Percentiles rank a stretch among this genome's conserved stretches.
These are phyloP conservation scores for Cephalophus harveyi DNA, from an alignment of 2,113 vertebrate genomes.

Conservation along the genomic window DNA sequence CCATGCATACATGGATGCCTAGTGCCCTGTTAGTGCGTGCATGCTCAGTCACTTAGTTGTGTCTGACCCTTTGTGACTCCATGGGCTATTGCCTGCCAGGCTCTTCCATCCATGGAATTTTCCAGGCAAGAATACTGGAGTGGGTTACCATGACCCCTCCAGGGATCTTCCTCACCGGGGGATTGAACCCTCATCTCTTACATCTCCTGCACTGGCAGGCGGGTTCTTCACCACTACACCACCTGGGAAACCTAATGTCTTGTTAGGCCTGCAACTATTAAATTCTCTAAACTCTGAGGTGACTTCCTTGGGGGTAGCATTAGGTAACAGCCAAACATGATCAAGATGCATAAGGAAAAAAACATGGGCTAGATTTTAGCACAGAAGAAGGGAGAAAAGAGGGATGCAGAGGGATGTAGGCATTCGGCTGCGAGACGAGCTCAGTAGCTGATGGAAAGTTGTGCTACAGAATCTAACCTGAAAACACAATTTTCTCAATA, in stretches of 20 bases:
- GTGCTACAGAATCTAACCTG: background rate
- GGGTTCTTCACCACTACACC: background rate
- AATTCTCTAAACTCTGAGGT: background rate
- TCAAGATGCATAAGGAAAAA: background rate
- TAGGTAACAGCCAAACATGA: background rate
- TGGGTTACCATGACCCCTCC: background rate
- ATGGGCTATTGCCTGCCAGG: background rate
- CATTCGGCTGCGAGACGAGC: accelerated
- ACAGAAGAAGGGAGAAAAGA: background rate
- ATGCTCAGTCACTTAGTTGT: background rate
- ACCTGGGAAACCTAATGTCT: background rate
- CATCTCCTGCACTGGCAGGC: background rate
- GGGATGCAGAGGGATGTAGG: background rate
- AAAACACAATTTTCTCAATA: background rate
- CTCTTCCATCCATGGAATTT: background rate
- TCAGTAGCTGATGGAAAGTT: background rate
- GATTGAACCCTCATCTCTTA: background rate
- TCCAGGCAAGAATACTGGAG: background rate
- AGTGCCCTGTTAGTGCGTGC: background rate
- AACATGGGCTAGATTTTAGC: background rate
- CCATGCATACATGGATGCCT: background rate
- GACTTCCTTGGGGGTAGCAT: background rate
- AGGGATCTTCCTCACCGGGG: background rate
- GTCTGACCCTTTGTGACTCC: background rate
- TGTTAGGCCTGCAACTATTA: background rate